Evolutionary conservation across 2,797 vertebrate species (phyloP).

Genomic region (Valencia hispanica): DNA sequence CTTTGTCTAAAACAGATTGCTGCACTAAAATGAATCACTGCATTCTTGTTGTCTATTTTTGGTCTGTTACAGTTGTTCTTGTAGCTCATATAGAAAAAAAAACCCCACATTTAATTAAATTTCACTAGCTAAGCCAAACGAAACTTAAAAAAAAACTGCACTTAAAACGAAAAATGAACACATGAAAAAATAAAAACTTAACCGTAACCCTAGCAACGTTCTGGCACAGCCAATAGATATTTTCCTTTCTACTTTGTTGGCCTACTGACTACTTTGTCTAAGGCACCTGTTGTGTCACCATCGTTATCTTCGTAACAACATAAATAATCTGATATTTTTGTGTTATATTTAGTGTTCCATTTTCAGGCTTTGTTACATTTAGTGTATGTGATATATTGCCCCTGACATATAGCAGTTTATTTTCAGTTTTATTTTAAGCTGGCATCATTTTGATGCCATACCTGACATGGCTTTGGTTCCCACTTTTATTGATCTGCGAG

Average conservation of each 20-base stretch:
- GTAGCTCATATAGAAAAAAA: neutral
- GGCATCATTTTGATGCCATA: no score
- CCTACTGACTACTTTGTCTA: neutral
- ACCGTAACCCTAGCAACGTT: neutral
- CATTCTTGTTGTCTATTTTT: neutral
- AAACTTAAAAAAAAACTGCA: neutral
- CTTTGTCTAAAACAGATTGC: neutral
- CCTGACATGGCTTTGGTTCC: conserved; percentile 48
- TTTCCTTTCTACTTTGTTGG: neutral
- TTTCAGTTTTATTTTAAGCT: no score
- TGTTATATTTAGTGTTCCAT: neutral
- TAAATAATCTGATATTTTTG: neutral
- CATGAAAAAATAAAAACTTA: neutral
- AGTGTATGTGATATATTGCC: conserved; percentile 30
- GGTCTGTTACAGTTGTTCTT: neutral
- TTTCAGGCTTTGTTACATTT: conserved; percentile 9
- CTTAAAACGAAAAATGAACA: neutral
- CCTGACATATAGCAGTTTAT: no score
- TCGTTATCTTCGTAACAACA: no score
- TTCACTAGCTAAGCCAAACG: neutral
- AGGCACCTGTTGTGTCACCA: neutral
- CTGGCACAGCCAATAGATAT: neutral
- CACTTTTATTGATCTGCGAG: conserved; percentile 66
- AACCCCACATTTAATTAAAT: neutral
- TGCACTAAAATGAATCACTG: neutral